Percentiles rank a stretch among this genome's conserved stretches.
phyloP scores from a whole-genome alignment of 1,140 invertebrate species.

The Orussus abietinus region DNA sequence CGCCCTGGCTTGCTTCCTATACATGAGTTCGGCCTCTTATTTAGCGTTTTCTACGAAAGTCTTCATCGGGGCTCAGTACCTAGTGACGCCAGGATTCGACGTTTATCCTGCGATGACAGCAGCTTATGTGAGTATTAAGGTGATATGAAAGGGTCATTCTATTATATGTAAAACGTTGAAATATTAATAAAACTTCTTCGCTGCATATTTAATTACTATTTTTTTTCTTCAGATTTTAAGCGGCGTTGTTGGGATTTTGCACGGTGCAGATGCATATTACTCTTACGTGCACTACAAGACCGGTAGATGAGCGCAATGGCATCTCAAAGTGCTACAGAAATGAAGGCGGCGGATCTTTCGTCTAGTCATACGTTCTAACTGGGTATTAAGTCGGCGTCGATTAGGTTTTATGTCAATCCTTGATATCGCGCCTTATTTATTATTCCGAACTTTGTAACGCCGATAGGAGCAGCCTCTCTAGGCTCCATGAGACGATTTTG shows the following conservation, averaged over 20 bases:
- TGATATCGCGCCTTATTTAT: too few species aligned
- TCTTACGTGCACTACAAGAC: constrained; percentile 62
- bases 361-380: too few species aligned
- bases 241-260: constrained; percentile 64
- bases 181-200: constrained; percentile 2
- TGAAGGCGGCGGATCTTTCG: too few species aligned
- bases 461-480: too few species aligned
- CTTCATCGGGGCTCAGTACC: constrained; percentile 64
- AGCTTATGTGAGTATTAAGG: constrained; percentile 71
- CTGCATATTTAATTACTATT: constrained; percentile 9
- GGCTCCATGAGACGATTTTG: too few species aligned
- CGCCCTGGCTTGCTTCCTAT: constrained; percentile 67
- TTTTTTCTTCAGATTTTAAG: constrained; percentile 67
- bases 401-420: too few species aligned
- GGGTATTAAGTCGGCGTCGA: too few species aligned
- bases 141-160: too few species aligned
- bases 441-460: too few species aligned
- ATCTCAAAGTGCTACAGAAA: too few species aligned
- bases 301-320: constrained; percentile 47
- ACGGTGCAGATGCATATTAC: constrained; percentile 70
- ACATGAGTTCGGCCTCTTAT: constrained; percentile 70
- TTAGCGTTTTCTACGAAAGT: constrained; percentile 72
- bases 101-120: constrained; percentile 81
- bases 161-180: background rate
- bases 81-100: constrained; percentile 58